A percentile compares a stretch with the other conserved stretches of the same genome.
Evolutionary conservation across 2,888 invertebrate genomes (phyloP).

Genomic region (Thymelicus acteon): DNA sequence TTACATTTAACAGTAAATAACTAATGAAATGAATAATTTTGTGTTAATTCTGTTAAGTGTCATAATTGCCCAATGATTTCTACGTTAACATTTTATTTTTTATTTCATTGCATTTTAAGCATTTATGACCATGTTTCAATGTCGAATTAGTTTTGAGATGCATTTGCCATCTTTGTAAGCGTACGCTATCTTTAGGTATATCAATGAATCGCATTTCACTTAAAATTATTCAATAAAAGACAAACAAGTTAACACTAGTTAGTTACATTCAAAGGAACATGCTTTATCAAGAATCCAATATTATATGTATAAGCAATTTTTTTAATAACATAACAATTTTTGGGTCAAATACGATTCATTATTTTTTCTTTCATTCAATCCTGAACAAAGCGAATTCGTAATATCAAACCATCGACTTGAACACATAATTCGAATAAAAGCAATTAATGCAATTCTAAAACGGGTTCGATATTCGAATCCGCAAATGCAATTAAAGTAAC

Average conservation of each 20-base stretch:
- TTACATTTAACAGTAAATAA: not conserved
- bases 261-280: no score
- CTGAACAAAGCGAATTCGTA: not conserved
- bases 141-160: constrained; percentile 6
- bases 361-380: not conserved
- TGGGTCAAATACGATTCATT: not conserved
- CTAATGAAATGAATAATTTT: constrained; percentile 5
- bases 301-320: no score
- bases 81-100: constrained; percentile 11
- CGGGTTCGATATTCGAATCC: constrained; percentile 16
- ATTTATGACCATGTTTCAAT: constrained; percentile 34
- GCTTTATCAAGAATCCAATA: no score
- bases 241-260: no score
- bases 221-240: not conserved
- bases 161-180: not conserved
- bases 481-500: constrained; percentile 11
- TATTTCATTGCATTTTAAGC: constrained; percentile 3
- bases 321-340: not conserved
- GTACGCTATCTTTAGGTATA: not conserved
- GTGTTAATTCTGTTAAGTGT: constrained; percentile 32
- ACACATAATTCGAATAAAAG: not conserved
- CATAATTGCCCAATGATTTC: constrained; percentile 45
- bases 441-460: not conserved
- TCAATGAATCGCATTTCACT: constrained; percentile 3
- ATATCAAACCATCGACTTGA: not conserved